These are phyloP conservation scores for Chionomys nivalis DNA, from an alignment of 2,113 vertebrate species.

Conservation along the genomic window DNA sequence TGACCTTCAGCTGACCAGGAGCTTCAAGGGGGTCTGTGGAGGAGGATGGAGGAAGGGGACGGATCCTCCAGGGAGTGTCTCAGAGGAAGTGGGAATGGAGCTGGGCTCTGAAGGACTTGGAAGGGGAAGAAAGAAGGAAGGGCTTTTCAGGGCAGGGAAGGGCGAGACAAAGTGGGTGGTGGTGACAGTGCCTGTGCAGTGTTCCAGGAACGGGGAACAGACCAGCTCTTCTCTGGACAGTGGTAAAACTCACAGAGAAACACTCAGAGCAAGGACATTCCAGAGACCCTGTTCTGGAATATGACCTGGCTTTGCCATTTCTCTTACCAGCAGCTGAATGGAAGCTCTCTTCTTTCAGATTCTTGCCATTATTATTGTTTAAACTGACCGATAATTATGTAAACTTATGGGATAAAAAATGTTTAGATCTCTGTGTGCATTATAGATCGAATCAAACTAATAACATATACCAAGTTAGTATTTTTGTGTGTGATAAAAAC, in stretches of 20 bases:
- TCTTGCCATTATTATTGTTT: background rate
- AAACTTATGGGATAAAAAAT: background rate
- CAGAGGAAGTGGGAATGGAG: constrained; percentile 43
- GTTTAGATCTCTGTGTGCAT: background rate
- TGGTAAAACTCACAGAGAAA: constrained; percentile 4
- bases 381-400: background rate
- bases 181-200: constrained; percentile 26
- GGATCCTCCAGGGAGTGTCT: background rate
- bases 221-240: background rate
- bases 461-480: background rate
- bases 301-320: background rate
- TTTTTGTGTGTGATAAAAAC: background rate
- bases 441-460: background rate
- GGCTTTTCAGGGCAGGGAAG: constrained; percentile 38
- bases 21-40: background rate
- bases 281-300: background rate
- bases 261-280: background rate
- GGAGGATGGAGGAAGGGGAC: background rate
- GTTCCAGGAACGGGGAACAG: constrained; percentile 32
- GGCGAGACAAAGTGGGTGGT: background rate
- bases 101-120: constrained; percentile 5
- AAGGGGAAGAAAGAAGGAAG: constrained; percentile 32
- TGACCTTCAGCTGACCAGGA: background rate
- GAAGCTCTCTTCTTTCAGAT: background rate
- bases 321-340: background rate